Percentiles rank a stretch among this genome's conserved stretches.
Conservation (phyloP, 2,888 invertebrate genomes). For the Microctonus aethiopoides region DNA sequence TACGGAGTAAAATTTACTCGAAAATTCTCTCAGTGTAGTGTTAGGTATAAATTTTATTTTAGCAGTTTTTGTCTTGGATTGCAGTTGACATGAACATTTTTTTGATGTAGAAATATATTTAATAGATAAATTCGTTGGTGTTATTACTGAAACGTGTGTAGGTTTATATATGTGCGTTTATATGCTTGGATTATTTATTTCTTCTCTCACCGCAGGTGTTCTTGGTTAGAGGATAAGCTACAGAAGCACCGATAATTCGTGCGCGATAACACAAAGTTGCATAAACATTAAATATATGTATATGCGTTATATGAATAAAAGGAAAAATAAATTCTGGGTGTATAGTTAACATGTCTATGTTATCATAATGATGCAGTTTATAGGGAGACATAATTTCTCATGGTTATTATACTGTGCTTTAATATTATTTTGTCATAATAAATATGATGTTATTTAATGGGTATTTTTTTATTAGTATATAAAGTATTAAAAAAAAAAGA, state of each 20-base stretch:
- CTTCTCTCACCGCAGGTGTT: conserved; percentile 1
- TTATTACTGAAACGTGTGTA: not conserved
- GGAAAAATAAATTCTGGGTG: not conserved
- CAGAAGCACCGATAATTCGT: not conserved
- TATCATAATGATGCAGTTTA: not conserved
- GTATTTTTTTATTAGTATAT: not conserved
- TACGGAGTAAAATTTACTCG: too few species aligned
- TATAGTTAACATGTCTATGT: not conserved
- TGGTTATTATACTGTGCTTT: not conserved
- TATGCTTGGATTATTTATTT: not conserved
- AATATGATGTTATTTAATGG: not conserved
- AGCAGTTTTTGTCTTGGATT: too few species aligned
- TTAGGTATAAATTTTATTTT: too few species aligned
- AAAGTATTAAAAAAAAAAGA: too few species aligned
- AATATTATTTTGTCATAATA: not conserved
- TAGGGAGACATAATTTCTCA: too few species aligned
- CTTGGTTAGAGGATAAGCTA: not conserved
- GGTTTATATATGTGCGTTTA: not conserved
- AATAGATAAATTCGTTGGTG: too few species aligned
- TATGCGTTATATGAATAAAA: not conserved
- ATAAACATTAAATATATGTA: not conserved
- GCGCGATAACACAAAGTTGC: not conserved
- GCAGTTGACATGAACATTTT: too few species aligned
- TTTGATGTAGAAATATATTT: too few species aligned
- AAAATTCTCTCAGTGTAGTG: too few species aligned